Conservation (phyloP, 2,888 invertebrate genomes). For the Blera fallax region DNA sequence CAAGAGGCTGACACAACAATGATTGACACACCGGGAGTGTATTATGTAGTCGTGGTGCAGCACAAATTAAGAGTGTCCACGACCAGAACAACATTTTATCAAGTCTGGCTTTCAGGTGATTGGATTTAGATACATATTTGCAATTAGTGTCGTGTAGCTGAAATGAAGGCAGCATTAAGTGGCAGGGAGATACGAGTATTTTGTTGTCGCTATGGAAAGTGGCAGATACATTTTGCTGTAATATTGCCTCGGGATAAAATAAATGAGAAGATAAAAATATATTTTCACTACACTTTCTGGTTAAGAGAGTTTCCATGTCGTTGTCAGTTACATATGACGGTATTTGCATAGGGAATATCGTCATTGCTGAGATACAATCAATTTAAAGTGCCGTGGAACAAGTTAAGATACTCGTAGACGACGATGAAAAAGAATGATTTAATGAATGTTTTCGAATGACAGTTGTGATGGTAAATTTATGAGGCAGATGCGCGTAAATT, state of each 20-base stretch:
- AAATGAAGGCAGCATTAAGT: conserved; percentile 15
- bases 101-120: conserved; percentile 49
- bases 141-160: conserved; percentile 20
- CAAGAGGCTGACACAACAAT: conserved; percentile 41
- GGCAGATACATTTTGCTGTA: conserved; percentile 7
- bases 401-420: neutral
- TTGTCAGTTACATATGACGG: conserved; percentile 35
- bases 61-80: conserved; percentile 11
- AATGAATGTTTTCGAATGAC: conserved; percentile 6
- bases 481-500: neutral
- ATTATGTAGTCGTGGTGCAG: neutral
- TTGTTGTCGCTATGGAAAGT: conserved; percentile 18
- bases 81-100: neutral
- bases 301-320: conserved; percentile 60
- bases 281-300: conserved; percentile 33
- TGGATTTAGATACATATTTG: conserved; percentile 21
- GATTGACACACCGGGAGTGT: neutral
- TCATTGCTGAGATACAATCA: neutral
- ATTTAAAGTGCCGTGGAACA: conserved; percentile 3
- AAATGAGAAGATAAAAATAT: neutral
- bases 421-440: conserved; percentile 7
- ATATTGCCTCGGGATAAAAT: conserved; percentile 1
- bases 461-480: neutral
- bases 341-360: conserved; percentile 38
- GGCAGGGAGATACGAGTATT: neutral